phyloP scores from a whole-genome alignment of 2,113 vertebrate species.

The Centropristis striata region DNA sequence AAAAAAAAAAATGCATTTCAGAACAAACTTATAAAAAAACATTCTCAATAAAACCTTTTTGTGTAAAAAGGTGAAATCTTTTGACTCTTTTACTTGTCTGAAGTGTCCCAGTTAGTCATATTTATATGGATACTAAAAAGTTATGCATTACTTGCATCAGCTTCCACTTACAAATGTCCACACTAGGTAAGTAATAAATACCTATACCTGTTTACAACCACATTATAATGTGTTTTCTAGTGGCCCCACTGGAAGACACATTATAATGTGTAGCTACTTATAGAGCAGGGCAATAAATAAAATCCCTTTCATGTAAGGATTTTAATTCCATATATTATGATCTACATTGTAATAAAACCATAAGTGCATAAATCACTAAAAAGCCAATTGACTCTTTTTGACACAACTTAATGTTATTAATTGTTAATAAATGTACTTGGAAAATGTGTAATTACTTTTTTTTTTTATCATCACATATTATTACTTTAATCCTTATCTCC shows the following conservation, averaged over 20 bases:
- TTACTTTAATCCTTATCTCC: too few relatives aligned
- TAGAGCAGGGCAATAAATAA: neutral
- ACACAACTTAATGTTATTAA: neutral
- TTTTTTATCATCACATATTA: too few relatives aligned
- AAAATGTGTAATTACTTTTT: neutral
- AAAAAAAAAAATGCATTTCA: constrained; percentile 73
- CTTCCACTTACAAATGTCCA: neutral
- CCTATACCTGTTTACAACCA: neutral
- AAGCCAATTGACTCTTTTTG: neutral
- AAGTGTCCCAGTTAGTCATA: neutral
- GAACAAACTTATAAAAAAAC: constrained; percentile 74
- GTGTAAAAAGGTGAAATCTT: constrained; percentile 29
- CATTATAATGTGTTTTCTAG: neutral
- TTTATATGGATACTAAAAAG: too few relatives aligned
- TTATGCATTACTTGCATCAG: neutral
- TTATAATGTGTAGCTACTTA: neutral
- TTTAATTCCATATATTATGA: neutral
- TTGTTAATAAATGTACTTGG: neutral
- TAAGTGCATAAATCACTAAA: neutral
- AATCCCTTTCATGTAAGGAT: neutral
- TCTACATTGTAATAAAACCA: neutral
- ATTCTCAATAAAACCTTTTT: constrained; percentile 73
- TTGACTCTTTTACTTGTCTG: neutral
- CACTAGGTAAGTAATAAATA: neutral
- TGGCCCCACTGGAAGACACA: too few relatives aligned